Base-by-base conservation (phyloP, 2,113 vertebrate genomes). In the Butorides virescens region DNA sequence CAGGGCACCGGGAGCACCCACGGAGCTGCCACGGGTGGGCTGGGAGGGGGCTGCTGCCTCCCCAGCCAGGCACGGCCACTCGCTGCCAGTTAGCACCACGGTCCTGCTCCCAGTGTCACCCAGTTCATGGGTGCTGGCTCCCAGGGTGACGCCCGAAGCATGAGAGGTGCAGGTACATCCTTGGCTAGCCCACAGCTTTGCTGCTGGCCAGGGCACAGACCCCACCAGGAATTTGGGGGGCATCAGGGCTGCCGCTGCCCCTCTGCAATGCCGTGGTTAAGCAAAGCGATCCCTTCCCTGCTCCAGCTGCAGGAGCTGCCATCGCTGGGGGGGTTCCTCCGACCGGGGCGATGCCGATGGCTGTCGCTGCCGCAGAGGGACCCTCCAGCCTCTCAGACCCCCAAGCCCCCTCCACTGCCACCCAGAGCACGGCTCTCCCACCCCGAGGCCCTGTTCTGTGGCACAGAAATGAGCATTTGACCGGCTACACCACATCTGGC, bases 361-460 rank as follows among this genome's bases (percentile, higher is more conserved):
- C 39, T 74, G 70, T 5, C 8, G 29, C n/a, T 2, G 0, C 39
- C 25, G 20, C 88, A 77, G 65, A 50, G 46, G 29, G 72, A 29
- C 34, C 25, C 17, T 18, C 27, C 46, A 5, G 52, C 2, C 39
- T 13, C 67, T 22, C 11, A 6, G 26, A 15, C 10, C 50, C 29
- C 61, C 1, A 0, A 42, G 18, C 12, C n/a, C 36, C 36, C 50
- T 12, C 44, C 21, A 5, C 36, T 5, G 7, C 75, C 32, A 26
- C 44, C 39, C 44, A 6, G 76, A 30, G 26, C 8, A 3, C 8
- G 5, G 37, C 14, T 32, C 23, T 25, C 56, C 37, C 46, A 8
- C 1, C 36, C 49, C 1, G 0, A 30, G 16, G 6, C 53, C 29
- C 47, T 10, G 7, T 17, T 30, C 7, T 7, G 1, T 0, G 22